These are phyloP conservation scores for Brienomyrus longianalis DNA, from an alignment of 2,113 vertebrate genomes.

Conservation along the genomic window DNA sequence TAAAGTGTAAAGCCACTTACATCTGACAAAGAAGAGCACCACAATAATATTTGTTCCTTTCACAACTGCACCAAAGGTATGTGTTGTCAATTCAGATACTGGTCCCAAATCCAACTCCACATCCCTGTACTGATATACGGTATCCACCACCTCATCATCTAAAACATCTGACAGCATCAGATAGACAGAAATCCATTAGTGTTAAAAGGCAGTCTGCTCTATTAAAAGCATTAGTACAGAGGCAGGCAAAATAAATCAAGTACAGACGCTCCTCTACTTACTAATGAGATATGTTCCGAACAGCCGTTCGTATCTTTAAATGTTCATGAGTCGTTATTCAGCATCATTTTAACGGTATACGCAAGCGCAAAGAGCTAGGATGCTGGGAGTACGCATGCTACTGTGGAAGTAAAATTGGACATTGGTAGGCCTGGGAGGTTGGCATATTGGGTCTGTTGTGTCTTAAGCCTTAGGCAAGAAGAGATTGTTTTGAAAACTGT, in stretches of 20 bases:
- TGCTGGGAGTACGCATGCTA: too few species aligned
- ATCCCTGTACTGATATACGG: conserved; percentile 68
- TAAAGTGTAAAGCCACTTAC: conserved; percentile 58
- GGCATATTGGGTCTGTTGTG: too few species aligned
- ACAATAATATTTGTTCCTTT: conserved; percentile 46
- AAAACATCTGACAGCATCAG: conserved; percentile 59
- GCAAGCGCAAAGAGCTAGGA: too few species aligned
- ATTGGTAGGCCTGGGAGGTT: too few species aligned
- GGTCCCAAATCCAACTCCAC: conserved; percentile 58
- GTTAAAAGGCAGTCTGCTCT: neutral
- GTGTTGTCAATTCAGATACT: conserved; percentile 64
- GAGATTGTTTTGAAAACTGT: too few species aligned
- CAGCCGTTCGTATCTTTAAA: too few species aligned
- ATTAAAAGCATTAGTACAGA: neutral
- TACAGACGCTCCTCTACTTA: neutral
- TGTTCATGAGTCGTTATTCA: too few species aligned
- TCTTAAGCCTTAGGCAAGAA: too few species aligned
- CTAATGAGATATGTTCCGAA: too few species aligned
- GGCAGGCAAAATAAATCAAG: neutral
- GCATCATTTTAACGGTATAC: too few species aligned
- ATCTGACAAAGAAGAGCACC: conserved; percentile 83
- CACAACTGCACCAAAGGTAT: conserved; percentile 63
- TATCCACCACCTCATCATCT: conserved; percentile 81
- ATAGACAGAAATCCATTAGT: neutral
- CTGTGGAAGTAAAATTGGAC: too few species aligned